Evolutionary conservation across 2,797 vertebrate genomes (phyloP).

Genomic region (Helarctos malayanus): DNA sequence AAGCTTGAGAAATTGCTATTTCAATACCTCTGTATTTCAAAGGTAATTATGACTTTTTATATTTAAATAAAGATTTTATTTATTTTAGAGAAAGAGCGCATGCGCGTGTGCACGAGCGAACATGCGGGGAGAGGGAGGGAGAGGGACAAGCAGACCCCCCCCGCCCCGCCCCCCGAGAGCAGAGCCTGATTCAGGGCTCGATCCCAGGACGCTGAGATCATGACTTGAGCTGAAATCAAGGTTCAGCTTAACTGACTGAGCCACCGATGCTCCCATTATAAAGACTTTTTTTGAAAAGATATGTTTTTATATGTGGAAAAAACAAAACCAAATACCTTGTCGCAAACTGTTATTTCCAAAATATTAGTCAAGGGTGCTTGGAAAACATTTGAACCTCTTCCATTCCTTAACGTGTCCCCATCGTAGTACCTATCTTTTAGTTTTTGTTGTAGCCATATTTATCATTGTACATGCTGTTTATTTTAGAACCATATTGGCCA

Average conservation of each 20-base stretch:
- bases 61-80: neutral
- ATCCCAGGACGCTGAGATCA: neutral
- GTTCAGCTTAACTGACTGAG: neutral
- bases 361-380: neutral
- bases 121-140: neutral
- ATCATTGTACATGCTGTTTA: neutral
- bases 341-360: neutral
- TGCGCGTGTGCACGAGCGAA: no score
- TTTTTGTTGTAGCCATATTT: constrained; percentile 7
- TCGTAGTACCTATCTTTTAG: neutral
- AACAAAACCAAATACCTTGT: constrained; percentile 16
- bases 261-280: neutral
- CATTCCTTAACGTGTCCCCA: neutral
- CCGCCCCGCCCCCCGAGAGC: neutral
- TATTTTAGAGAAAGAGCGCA: neutral
- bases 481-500: neutral
- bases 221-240: neutral
- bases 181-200: neutral
- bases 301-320: neutral
- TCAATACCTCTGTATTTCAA: constrained; percentile 19
- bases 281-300: neutral
- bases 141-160: neutral
- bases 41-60: constrained; percentile 5
- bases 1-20: constrained; percentile 52
- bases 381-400: constrained; percentile 15